These are phyloP conservation scores for Dolichoris vasculosae DNA, from an alignment of 1,140 invertebrate genomes.

Conservation along the genomic window DNA sequence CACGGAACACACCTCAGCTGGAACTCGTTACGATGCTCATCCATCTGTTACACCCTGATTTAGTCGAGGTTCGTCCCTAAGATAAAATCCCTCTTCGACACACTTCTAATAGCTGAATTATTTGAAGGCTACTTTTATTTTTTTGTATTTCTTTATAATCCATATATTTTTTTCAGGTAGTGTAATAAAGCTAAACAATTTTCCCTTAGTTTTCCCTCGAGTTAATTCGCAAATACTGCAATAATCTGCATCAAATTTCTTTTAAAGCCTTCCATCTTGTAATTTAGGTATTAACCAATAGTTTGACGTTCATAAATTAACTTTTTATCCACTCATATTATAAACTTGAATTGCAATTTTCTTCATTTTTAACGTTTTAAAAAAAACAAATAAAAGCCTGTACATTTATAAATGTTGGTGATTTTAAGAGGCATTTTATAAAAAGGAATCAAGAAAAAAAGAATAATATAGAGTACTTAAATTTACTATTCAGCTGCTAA, in stretches of 20 bases:
- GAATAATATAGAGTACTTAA: not conserved
- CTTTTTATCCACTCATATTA: not conserved
- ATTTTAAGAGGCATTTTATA: not conserved
- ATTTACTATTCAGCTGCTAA: not conserved
- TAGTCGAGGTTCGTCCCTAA: slow-evolving; percentile 64
- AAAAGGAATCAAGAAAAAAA: not conserved
- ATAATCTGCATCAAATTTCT: too few relatives aligned
- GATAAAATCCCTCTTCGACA: slow-evolving; percentile 65
- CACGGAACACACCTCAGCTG: slow-evolving; percentile 48
- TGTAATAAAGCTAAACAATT: too few relatives aligned
- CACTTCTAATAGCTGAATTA: slow-evolving; percentile 75
- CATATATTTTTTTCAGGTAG: too few relatives aligned
- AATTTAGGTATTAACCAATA: not conserved
- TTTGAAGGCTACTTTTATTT: slow-evolving; percentile 52
- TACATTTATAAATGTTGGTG: not conserved
- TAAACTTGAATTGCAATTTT: not conserved
- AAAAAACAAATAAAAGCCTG: not conserved
- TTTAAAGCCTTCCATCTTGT: not conserved
- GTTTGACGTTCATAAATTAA: too few relatives aligned
- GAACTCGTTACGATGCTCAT: slow-evolving; percentile 55
- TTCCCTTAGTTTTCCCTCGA: too few relatives aligned
- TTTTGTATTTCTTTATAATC: not conserved
- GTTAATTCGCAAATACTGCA: not conserved
- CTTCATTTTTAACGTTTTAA: not conserved
- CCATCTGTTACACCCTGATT: slow-evolving; percentile 61